Percentiles rank a stretch among this genome's conserved stretches.
phyloP scores from a whole-genome alignment of 92 coral and sea anemone species.

The Paragorgia papillata region DNA sequence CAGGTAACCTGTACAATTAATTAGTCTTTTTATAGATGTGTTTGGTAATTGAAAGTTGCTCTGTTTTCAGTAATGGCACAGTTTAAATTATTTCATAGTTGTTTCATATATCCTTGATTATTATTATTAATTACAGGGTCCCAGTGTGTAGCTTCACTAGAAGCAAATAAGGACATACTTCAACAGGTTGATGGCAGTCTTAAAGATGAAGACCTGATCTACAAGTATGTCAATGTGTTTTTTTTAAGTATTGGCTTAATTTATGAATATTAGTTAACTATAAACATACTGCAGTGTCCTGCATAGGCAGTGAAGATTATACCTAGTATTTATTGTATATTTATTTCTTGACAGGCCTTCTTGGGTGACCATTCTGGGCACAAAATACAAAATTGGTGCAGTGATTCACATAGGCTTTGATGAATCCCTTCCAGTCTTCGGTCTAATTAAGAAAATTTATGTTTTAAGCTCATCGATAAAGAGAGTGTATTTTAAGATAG shows the following conservation, averaged over 20 bases:
- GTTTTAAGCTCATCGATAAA: conserved; percentile 39
- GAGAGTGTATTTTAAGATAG: conserved; percentile 44
- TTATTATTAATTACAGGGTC: conserved; percentile 15
- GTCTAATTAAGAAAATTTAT: neutral
- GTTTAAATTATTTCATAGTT: too few relatives aligned
- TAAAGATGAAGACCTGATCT: conserved; percentile 6
- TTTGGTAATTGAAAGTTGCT: too few relatives aligned
- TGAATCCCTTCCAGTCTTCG: neutral
- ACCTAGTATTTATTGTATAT: neutral
- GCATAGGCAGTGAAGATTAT: too few relatives aligned
- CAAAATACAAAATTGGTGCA: conserved; percentile 2
- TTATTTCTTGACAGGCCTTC: neutral
- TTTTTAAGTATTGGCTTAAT: too few relatives aligned
- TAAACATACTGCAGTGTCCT: too few relatives aligned
- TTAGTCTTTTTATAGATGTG: too few relatives aligned
- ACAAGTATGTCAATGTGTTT: neutral
- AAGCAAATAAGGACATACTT: conserved; percentile 28
- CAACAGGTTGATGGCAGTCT: conserved; percentile 49
- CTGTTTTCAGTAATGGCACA: too few relatives aligned
- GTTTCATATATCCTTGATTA: too few relatives aligned
- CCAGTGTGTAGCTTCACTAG: conserved; percentile 45
- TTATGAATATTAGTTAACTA: too few relatives aligned
- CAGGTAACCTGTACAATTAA: too few relatives aligned
- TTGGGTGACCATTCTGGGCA: neutral
- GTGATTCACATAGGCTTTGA: neutral